Base-by-base conservation (phyloP, 2,888 invertebrate species). In the Elaeidobius kamerunicus region DNA sequence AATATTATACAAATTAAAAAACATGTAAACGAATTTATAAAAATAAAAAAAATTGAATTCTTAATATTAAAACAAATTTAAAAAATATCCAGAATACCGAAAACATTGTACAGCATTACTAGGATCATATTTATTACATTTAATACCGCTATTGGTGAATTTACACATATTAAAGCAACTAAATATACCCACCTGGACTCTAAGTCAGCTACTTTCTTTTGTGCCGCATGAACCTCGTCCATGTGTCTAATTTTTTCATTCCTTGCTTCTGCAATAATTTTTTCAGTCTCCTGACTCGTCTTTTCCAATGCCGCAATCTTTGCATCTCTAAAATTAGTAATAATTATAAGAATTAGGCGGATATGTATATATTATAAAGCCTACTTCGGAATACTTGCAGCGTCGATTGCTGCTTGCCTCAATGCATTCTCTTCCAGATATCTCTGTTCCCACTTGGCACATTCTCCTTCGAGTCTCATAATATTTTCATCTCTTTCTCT, bases 171-270 rank as follows among this genome's bases (percentile, higher is more conserved):
- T n/a, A n/a, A n/a, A n/a, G n/a, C n/a, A n/a, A n/a, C n/a, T n/a
- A 39, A 14, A 30, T 1, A 30, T n/a, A 6, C 68, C 63, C 74
- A 89, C 88, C 85, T 86, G 68, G 88, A 83, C 74, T 92, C 91
- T 15, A 91, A 75, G 69, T 91, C 91, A 1, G 90, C 86, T n/a
- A 88, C 80, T 69, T 86, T 87, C 69, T 88, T 88, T 72, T 91
- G 88, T 5, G 90, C 87, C 7, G 85, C 84, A 68, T 91, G 90
- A 18, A 91, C 81, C 68, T 91, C 91, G 69, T 91, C 91, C 87
- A 92, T 88, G 68, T 91, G 91, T 42, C 87, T 81, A 66, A 91
- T 85, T 71, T 91, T 90, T 68, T 92, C 91, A 56, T 82, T 85
- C 60, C 91, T 80, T 4, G 90, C 91, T 71, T 91, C 91, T 0